A percentile compares a stretch with the other conserved stretches of the same genome.
phyloP scores from a whole-genome alignment of 2,888 invertebrate species.

The Pseudococcus longispinus region DNA sequence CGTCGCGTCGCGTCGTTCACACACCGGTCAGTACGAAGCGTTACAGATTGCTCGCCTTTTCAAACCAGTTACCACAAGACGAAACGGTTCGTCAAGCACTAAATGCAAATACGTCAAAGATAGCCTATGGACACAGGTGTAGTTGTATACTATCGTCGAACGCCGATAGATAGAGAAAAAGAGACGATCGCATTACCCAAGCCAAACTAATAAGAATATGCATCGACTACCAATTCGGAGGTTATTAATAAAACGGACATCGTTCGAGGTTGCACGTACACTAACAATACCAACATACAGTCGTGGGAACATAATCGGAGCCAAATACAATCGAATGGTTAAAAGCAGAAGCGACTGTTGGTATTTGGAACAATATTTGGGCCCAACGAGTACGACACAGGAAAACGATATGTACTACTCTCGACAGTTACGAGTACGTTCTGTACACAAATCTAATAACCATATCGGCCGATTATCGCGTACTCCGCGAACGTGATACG shows the following conservation, averaged over 20 bases:
- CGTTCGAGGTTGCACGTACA: slow-evolving; percentile 55
- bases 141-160: not conserved
- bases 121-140: not conserved
- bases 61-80: not conserved
- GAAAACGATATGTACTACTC: slow-evolving; percentile 25
- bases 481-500: slow-evolving; percentile 21
- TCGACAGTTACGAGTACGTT: not conserved
- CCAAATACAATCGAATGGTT: slow-evolving; percentile 54
- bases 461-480: slow-evolving; percentile 20
- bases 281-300: slow-evolving; percentile 52
- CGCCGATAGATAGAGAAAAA: not conserved
- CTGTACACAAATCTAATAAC: not conserved
- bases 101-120: not conserved
- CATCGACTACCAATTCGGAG: slow-evolving; percentile 9
- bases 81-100: slow-evolving; percentile 15
- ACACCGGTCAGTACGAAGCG: slow-evolving; percentile 8
- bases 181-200: slow-evolving; percentile 19
- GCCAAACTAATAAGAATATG: slow-evolving; percentile 36
- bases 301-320: slow-evolving; percentile 55
- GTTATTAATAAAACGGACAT: slow-evolving; percentile 52
- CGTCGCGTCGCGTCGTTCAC: not conserved
- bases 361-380: slow-evolving; percentile 25
- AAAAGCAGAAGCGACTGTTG: slow-evolving; percentile 43
- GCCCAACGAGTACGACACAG: slow-evolving; percentile 6
- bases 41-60: slow-evolving; percentile 35